A percentile compares a stretch with the other conserved stretches of the same genome.
Evolutionary conservation across 2,797 vertebrate species (phyloP).

Genomic region (Threskiornis aethiopicus): DNA sequence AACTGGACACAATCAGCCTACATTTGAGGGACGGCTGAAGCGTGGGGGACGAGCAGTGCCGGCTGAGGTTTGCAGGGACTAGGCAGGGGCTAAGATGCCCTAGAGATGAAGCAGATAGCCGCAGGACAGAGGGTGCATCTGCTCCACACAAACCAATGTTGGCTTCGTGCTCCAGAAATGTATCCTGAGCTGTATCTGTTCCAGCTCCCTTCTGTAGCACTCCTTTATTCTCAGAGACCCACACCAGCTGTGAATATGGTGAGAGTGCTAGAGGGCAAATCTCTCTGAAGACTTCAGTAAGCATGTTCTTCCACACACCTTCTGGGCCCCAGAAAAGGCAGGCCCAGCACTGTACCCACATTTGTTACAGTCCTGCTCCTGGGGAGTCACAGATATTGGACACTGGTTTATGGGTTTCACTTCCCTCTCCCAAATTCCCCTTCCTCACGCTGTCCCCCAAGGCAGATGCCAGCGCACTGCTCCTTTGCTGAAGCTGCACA

Average conservation of each 20-base stretch:
- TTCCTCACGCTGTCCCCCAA: not conserved
- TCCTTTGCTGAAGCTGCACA: not conserved
- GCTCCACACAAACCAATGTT: not conserved
- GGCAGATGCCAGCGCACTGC: not conserved
- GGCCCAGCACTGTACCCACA: not conserved
- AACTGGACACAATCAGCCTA: not conserved
- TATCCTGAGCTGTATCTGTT: not conserved
- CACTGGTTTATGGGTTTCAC: not conserved
- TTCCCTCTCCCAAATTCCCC: not conserved
- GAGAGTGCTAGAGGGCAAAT: not conserved
- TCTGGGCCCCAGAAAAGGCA: not conserved
- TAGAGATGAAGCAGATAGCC: not conserved
- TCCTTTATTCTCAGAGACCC: not conserved
- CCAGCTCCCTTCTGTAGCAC: not conserved
- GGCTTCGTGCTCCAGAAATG: not conserved
- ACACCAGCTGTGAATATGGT: not conserved
- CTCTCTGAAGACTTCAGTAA: not conserved
- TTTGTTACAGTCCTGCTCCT: not conserved
- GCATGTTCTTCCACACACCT: not conserved
- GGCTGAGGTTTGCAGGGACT: not conserved
- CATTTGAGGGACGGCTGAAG: not conserved
- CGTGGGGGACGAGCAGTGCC: not conserved
- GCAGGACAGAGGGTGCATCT: not conserved
- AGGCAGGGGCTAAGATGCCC: not conserved
- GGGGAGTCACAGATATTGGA: not conserved